phyloP scores from a whole-genome alignment of 2,888 invertebrate genomes.

The Polylopha cassiicola region DNA sequence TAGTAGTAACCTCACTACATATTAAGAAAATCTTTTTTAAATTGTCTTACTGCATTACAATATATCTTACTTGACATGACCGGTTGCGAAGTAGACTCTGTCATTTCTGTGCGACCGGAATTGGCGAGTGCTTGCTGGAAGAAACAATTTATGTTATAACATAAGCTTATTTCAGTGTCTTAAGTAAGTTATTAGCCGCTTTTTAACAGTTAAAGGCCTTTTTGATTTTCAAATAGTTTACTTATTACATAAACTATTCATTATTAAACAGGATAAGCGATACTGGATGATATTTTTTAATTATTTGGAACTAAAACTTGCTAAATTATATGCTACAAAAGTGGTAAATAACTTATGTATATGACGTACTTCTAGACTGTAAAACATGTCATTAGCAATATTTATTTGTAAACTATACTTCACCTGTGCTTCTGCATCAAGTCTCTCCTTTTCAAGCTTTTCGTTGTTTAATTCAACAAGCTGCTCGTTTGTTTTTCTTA shows the following conservation, averaged over 20 bases:
- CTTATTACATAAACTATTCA: too few species aligned
- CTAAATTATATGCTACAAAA: too few species aligned
- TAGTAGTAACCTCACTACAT: neutral
- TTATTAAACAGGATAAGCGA: too few species aligned
- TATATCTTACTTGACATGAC: slow-evolving; percentile 60
- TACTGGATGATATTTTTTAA: too few species aligned
- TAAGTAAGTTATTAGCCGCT: too few species aligned
- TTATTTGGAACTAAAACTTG: too few species aligned
- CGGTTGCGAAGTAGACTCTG: slow-evolving; percentile 67
- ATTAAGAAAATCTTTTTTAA: neutral
- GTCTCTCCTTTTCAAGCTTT: slow-evolving; percentile 80
- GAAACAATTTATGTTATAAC: slow-evolving; percentile 1
- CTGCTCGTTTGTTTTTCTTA: slow-evolving; percentile 91
- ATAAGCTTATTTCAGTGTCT: neutral
- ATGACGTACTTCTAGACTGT: too few species aligned
- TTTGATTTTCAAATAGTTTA: too few species aligned
- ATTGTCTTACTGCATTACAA: neutral
- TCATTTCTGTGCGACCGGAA: slow-evolving; percentile 60
- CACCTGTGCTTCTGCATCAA: slow-evolving; percentile 60
- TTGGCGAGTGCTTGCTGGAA: slow-evolving; percentile 48
- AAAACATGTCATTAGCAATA: too few species aligned
- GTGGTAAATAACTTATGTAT: too few species aligned
- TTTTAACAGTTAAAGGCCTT: too few species aligned
- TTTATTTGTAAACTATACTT: too few species aligned
- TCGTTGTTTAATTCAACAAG: slow-evolving; percentile 75